Evolutionary conservation across 1,140 invertebrate species (phyloP).

Genomic region (Lepidurus apus): DNA sequence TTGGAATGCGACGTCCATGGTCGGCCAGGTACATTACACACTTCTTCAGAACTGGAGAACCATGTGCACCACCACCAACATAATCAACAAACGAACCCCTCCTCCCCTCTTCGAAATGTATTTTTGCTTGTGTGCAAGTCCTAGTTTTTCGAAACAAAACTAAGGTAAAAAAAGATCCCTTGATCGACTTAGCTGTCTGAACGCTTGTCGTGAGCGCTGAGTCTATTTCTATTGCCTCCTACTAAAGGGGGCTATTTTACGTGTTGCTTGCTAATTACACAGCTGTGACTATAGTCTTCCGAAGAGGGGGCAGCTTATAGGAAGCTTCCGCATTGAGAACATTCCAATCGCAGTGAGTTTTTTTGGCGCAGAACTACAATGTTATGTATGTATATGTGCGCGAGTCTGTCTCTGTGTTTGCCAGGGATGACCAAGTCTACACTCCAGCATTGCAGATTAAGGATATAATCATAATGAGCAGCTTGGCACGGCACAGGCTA

Average conservation of each 20-base stretch:
- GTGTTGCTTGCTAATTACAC: not conserved
- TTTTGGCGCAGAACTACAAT: constrained; percentile 1
- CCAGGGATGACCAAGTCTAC: not conserved
- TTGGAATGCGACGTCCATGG: constrained; percentile 27
- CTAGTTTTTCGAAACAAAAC: not conserved
- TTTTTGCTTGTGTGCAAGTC: no score
- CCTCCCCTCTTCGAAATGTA: no score
- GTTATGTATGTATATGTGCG: constrained; percentile 1
- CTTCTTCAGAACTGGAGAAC: not conserved
- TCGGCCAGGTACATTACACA: not conserved
- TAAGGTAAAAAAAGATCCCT: not conserved
- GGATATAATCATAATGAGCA: not conserved
- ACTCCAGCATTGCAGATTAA: not conserved
- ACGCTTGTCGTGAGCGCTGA: no score
- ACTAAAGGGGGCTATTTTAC: not conserved
- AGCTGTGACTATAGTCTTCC: not conserved
- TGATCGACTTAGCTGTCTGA: not conserved
- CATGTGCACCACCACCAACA: not conserved
- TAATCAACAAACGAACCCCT: not conserved
- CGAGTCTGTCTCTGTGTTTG: not conserved
- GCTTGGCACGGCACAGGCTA: not conserved
- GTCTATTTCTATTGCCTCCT: no score
- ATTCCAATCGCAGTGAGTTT: not conserved
- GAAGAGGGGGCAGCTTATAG: not conserved
- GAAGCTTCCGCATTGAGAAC: constrained; percentile 4